Percentiles rank a stretch among this genome's conserved stretches.
Evolutionary conservation across 2,888 invertebrate genomes (phyloP).

Genomic region (Beris chalybata): DNA sequence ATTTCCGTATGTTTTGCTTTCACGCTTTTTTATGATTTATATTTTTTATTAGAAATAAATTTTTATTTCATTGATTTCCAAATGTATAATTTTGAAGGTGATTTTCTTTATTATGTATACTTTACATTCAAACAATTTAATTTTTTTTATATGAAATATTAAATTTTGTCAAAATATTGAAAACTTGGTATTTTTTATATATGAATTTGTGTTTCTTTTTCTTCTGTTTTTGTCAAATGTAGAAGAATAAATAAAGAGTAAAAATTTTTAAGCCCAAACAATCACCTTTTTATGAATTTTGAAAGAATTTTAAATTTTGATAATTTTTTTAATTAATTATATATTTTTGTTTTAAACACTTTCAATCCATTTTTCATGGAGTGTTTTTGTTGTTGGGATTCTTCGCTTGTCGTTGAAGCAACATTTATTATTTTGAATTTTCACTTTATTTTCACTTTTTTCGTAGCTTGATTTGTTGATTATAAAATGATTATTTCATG

Average conservation of each 20-base stretch:
- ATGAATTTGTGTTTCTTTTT: slow-evolving; percentile 3
- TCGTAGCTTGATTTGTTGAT: neutral
- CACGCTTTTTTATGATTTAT: too few species aligned
- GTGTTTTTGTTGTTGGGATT: slow-evolving; percentile 11
- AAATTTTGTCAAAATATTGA: slow-evolving; percentile 16
- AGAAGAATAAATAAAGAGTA: slow-evolving; percentile 2
- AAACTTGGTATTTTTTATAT: neutral
- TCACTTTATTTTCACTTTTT: neutral
- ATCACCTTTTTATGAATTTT: slow-evolving; percentile 33
- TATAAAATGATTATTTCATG: neutral
- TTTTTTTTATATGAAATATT: slow-evolving; percentile 17
- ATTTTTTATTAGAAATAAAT: slow-evolving; percentile 1
- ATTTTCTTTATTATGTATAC: slow-evolving; percentile 14
- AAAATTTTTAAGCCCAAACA: slow-evolving; percentile 30
- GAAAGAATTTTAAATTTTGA: slow-evolving; percentile 6
- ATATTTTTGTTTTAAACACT: slow-evolving; percentile 28
- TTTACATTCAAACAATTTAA: slow-evolving; percentile 9
- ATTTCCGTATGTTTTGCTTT: neutral
- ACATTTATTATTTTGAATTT: neutral
- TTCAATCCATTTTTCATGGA: slow-evolving; percentile 34
- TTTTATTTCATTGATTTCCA: slow-evolving; percentile 11
- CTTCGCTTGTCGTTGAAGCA: slow-evolving; percentile 11
- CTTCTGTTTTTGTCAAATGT: slow-evolving; percentile 6
- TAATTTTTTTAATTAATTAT: slow-evolving; percentile 8
- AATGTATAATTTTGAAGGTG: slow-evolving; percentile 17